A percentile compares a stretch with the other conserved stretches of the same genome.
phyloP scores from a whole-genome alignment of 2,113 vertebrate genomes.

The Laterallus jamaicensis region DNA sequence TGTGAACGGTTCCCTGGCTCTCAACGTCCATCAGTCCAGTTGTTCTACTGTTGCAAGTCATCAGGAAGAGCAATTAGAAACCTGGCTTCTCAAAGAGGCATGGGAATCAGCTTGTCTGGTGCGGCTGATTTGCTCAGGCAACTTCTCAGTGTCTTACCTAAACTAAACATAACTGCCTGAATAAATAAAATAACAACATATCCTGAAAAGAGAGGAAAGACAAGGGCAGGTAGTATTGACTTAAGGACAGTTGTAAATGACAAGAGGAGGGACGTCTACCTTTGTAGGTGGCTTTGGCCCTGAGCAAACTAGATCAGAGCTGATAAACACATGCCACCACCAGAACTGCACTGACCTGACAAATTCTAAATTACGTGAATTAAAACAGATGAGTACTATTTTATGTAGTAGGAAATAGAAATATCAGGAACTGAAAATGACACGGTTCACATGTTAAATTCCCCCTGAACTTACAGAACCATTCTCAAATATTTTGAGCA shows the following conservation, averaged over 20 bases:
- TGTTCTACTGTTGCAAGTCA: not conserved
- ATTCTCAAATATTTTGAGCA: not conserved
- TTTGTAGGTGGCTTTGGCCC: not conserved
- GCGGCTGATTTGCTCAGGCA: not conserved
- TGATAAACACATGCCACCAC: not conserved
- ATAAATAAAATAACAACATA: slow-evolving; percentile 20
- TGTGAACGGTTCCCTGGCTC: not conserved
- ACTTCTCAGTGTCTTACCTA: slow-evolving; percentile 31
- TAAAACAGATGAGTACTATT: not conserved
- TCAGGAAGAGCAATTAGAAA: not conserved
- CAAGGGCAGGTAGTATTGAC: slow-evolving; percentile 35
- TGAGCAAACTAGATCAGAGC: not conserved
- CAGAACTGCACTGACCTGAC: not conserved
- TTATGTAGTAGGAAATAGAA: not conserved
- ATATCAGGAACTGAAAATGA: not conserved
- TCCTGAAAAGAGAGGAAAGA: slow-evolving; percentile 3
- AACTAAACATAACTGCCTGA: slow-evolving; percentile 27
- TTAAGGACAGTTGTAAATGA: not conserved
- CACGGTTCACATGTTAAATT: not conserved
- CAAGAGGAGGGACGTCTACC: not conserved
- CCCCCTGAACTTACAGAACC: not conserved
- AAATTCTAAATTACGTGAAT: not conserved
- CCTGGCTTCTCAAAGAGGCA: not conserved
- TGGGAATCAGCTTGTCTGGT: not conserved
- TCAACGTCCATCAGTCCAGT: not conserved